Conservation (phyloP, 2,797 vertebrate species). For the Tenualosa thibaudeaui region DNA sequence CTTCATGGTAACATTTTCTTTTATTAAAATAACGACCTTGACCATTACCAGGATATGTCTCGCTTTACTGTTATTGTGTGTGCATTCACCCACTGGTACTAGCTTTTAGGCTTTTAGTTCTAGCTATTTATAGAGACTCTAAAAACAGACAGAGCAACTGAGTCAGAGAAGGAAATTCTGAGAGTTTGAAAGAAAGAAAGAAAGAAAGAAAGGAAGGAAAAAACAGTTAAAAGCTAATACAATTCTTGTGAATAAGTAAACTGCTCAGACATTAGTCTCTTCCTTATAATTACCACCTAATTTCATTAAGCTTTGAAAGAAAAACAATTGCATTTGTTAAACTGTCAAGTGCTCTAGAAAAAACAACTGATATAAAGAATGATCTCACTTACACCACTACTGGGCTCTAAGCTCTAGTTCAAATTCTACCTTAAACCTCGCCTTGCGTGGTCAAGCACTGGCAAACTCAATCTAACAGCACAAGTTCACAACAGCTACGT, state of each 20-base stretch:
- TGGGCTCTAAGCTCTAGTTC: neutral
- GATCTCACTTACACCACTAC: no score
- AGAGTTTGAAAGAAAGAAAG: constrained; percentile 27
- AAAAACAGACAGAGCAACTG: constrained; percentile 59
- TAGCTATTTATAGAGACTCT: constrained; percentile 68
- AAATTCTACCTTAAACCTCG: constrained; percentile 31
- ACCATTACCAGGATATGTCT: neutral
- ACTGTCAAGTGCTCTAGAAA: neutral
- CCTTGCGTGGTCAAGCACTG: constrained; percentile 37
- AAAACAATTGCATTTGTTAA: neutral
- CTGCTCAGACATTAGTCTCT: neutral
- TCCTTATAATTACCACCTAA: neutral
- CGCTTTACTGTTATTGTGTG: constrained; percentile 37
- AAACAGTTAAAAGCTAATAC: neutral
- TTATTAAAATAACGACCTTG: no score
- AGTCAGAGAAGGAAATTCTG: constrained; percentile 52
- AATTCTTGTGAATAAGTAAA: neutral
- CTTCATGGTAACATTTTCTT: no score
- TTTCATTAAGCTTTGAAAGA: neutral
- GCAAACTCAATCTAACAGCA: constrained; percentile 37
- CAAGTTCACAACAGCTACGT: constrained; percentile 40
- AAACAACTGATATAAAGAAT: neutral
- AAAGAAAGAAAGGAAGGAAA: neutral
- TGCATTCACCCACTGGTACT: constrained; percentile 57
- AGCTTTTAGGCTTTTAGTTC: constrained; percentile 59